These are phyloP conservation scores for Pristionchus pacificus DNA, from an alignment of 1,140 invertebrate genomes.

Conservation along the genomic window DNA sequence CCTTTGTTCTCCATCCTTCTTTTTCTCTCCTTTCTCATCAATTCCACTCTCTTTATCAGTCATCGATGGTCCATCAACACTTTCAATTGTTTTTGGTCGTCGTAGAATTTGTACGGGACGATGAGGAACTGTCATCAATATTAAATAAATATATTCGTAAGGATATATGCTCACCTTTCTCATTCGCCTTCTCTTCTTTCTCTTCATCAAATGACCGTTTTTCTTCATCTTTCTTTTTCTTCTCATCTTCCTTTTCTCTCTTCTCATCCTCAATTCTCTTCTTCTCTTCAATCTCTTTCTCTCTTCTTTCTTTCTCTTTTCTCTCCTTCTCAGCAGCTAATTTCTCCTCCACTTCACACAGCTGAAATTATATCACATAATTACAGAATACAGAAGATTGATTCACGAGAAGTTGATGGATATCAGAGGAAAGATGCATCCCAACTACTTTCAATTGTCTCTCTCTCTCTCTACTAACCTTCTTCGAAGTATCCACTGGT, in stretches of 20 bases:
- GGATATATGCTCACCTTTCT: background rate
- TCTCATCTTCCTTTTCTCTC: background rate
- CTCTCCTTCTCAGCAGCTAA: background rate
- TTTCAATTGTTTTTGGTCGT: background rate
- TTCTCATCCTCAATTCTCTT: slow-evolving; percentile 6
- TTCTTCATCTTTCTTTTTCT: slow-evolving; percentile 3
- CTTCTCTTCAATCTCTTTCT: background rate
- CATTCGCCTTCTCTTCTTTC: slow-evolving; percentile 11
- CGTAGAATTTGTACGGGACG: background rate
- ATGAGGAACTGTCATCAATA: slow-evolving; percentile 11
- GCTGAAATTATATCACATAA: background rate
- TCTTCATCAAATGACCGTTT: background rate
- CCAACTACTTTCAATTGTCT: too few species aligned
- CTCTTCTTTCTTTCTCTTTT: background rate
- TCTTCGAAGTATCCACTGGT: background rate
- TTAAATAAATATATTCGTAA: background rate
- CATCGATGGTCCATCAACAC: slow-evolving; percentile 3
- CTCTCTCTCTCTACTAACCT: background rate
- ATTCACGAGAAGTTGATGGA: too few species aligned
- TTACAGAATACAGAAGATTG: background rate
- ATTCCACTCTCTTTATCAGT: background rate
- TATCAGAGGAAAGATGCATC: too few species aligned
- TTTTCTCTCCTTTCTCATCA: background rate
- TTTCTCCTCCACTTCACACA: background rate
- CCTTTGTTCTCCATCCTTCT: background rate